Evolutionary conservation across 2,113 vertebrate genomes (phyloP).

Genomic region (Paedocypris sp.): DNA sequence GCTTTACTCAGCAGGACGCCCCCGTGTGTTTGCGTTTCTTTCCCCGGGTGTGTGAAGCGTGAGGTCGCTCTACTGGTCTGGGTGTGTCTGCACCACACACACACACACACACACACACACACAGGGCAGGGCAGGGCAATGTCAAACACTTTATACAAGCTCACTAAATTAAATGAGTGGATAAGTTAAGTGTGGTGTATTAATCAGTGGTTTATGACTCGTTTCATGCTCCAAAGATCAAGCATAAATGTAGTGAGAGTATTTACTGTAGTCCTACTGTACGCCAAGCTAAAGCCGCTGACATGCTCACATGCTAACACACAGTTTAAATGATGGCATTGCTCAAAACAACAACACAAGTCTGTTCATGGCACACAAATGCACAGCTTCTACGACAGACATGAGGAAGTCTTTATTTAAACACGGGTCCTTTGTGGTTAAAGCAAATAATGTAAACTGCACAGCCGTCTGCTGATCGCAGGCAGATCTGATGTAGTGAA

Average conservation of each 20-base stretch:
- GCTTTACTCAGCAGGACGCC: background rate
- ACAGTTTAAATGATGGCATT: background rate
- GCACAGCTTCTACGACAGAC: background rate
- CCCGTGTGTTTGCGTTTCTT: constrained; percentile 12
- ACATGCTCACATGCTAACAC: background rate
- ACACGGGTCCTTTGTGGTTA: background rate
- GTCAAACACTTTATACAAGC: constrained; percentile 11
- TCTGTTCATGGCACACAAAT: background rate
- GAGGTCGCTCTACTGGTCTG: constrained; percentile 27
- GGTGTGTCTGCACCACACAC: constrained; percentile 24
- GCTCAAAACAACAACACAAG: background rate
- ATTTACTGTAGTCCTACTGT: background rate
- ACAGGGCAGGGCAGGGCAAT: background rate
- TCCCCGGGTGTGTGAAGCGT: constrained; percentile 17
- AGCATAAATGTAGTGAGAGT: background rate
- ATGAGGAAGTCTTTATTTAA: background rate
- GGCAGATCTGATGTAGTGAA: too few relatives aligned
- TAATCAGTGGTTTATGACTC: background rate
- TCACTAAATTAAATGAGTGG: background rate
- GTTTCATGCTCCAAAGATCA: background rate
- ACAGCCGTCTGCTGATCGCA: too few relatives aligned
- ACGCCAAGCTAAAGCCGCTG: background rate
- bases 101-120: constrained; percentile 48
- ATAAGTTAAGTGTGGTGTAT: background rate
- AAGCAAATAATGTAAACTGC: too few relatives aligned